Base-by-base conservation (phyloP, 2,113 vertebrate species). In the Misgurnus mizolepis region DNA sequence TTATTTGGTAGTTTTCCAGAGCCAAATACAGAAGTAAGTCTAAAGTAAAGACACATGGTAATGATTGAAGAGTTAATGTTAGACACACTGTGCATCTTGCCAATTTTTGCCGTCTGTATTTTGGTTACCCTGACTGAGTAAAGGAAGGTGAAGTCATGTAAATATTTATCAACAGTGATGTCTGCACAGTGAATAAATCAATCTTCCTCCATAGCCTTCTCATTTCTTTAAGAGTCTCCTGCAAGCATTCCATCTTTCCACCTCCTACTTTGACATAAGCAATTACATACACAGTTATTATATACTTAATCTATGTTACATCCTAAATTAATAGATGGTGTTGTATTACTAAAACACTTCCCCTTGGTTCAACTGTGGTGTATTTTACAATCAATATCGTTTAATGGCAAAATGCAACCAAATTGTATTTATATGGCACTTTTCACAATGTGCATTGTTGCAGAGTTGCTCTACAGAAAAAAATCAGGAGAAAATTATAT, bases 141-240 rank as follows among this genome's bases (percentile, higher is more conserved):
- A 87, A 88, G 87, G 76, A 85, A 53, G 83, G 86, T 69, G n/a
- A 82, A 85, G 65, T 79, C 27, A 50, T 82, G 78, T 80, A 80
- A 88, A 88, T 87, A 86, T 84, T 86, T 81, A 88, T 81, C 58
- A 45, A 67, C 80, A 7, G 82, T 83, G 73, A 82, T 84, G 85
- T 82, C 64, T 66, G 61, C 45, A 27, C 72, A 73, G 53, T 74
- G 66, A 80, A 83, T 84, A 90, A 87, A 85, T 62, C 69, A 87
- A 89, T 84, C 85, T 79, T 81, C 70, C 69, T 72, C 71, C 41
- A 80, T 78, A 71, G 76, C 80, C 50, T 61, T 67, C 67, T 72
- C 53, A 17, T 77, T 39, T 43, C 50, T 82, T 17, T 39, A 67
- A 79, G 75, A 67, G 64, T 15, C 15, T 55, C 50, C 77, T 66